Evolutionary conservation across 2,113 vertebrate genomes (phyloP), one percentile per base, ranked within the genome.

Genomic region (Gambusia affinis): DNA sequence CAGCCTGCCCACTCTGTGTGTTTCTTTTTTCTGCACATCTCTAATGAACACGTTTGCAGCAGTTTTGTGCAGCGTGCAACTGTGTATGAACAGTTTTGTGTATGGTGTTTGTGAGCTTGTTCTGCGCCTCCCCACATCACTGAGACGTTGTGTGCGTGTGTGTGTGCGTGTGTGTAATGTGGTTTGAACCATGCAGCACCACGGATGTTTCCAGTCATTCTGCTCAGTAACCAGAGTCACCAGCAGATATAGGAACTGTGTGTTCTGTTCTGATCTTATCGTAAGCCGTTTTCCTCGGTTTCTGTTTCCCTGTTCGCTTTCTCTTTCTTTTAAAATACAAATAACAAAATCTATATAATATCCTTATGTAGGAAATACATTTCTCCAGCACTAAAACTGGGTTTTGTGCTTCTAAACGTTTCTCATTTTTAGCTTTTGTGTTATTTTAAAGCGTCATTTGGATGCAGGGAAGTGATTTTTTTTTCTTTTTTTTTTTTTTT

Each of bases 171-270:
- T 63, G 51, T 75, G 67, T 80, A 72, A 76, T 87, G 86, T 83
- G 81, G 83, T 76, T 82, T 81, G 8, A 74, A 70, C 60, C 63
- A 22, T 67, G 76, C 75, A 81, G 63, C 79, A 78, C 79, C 71
- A 67, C 62, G 67, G 75, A 86, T 81, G 78, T 84, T 91, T 91
- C 89, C 85, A 85, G 87, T 91, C 85, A 83, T 24, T 81, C 75
- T 73, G 72, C 81, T 75, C 76, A 62, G 62, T 70, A 68, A 65
- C 70, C 70, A 64, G 62, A 67, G 60, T 73, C 42, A 76, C 65
- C 75, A 74, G 67, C 73, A 85, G 60, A 79, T 47, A 65, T 64
- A 87, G 39, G 60, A 82, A 87, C 72, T 67, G 3, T 24, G 12
- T 70, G 80, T 87, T 81, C 77, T 70, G 80, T 87, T 81, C 77